A percentile compares a stretch with the other conserved stretches of the same genome.
These are phyloP conservation scores for Leontopithecus rosalia DNA, from an alignment of 2,797 vertebrate species.

Conservation along the genomic window DNA sequence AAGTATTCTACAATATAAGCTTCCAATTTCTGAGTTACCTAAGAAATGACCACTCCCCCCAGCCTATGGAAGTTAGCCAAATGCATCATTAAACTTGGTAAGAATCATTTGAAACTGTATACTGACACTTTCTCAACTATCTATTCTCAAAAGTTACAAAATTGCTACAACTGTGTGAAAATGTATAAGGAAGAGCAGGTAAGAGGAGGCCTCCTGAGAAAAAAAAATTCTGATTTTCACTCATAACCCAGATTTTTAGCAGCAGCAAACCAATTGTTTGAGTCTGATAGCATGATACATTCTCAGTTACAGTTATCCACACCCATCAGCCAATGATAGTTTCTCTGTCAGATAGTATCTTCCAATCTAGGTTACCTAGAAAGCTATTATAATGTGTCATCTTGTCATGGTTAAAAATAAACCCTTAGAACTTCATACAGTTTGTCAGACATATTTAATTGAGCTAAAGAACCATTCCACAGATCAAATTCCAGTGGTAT, in stretches of 20 bases:
- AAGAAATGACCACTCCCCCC: neutral
- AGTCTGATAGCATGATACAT: conserved; percentile 72
- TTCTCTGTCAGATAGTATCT: conserved; percentile 70
- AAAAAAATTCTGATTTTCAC: conserved; percentile 63
- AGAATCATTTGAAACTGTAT: neutral
- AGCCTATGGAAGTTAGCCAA: conserved; percentile 4
- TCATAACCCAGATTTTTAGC: conserved; percentile 79
- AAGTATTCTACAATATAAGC: neutral
- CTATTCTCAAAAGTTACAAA: conserved; percentile 63
- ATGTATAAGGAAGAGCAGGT: conserved; percentile 64
- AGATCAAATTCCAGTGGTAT: conserved; percentile 70
- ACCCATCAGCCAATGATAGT: conserved; percentile 59
- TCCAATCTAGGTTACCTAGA: conserved; percentile 74
- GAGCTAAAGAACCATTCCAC: conserved; percentile 69
- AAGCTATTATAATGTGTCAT: conserved; percentile 73
- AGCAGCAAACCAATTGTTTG: conserved; percentile 76
- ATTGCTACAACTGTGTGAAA: conserved; percentile 67
- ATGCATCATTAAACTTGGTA: conserved; percentile 45
- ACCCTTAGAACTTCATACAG: conserved; percentile 61
- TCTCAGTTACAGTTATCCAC: conserved; percentile 66
- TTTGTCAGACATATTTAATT: conserved; percentile 76
- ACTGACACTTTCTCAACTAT: neutral
- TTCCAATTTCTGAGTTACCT: conserved; percentile 39
- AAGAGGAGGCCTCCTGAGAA: conserved; percentile 75
- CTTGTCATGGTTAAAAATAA: conserved; percentile 77